Evolutionary conservation across 2,888 invertebrate genomes (phyloP).

Genomic region (Heliconius aoede): DNA sequence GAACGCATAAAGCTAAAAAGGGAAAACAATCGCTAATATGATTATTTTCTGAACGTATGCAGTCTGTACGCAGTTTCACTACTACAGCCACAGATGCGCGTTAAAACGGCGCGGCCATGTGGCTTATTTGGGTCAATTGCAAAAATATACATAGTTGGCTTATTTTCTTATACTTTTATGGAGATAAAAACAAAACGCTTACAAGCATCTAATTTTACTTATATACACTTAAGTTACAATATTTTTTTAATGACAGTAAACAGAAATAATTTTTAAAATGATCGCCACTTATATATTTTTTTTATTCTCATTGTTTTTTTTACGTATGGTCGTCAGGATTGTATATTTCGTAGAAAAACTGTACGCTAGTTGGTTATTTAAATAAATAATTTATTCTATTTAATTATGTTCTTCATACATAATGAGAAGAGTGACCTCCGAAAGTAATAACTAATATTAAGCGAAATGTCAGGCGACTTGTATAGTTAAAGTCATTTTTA

Average conservation of each 20-base stretch:
- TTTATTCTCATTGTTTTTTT: not conserved
- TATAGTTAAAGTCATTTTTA: conserved; percentile 57
- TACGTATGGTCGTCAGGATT: not conserved
- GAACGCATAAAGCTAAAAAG: not conserved
- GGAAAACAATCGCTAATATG: conserved; percentile 26
- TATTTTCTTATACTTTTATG: conserved; percentile 52
- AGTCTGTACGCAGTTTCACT: conserved; percentile 57
- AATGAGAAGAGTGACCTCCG: conserved; percentile 46
- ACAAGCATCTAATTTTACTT: not conserved
- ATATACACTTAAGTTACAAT: not conserved
- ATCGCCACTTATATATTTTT: too few relatives aligned
- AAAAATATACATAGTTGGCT: conserved; percentile 67
- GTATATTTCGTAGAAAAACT: not conserved
- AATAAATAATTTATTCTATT: conserved; percentile 23
- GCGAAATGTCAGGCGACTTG: conserved; percentile 60
- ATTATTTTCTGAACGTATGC: conserved; percentile 55
- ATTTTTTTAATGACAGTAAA: too few relatives aligned
- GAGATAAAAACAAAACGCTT: conserved; percentile 32
- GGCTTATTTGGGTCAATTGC: conserved; percentile 79
- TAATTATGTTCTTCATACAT: conserved; percentile 44
- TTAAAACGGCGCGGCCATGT: conserved; percentile 69
- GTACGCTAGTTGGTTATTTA: not conserved
- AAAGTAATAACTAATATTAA: conserved; percentile 49
- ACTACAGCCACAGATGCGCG: conserved; percentile 55
- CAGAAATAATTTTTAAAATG: too few relatives aligned